These are phyloP conservation scores for Limosa lapponica DNA, from an alignment of 2,797 vertebrate species.

Conservation along the genomic window DNA sequence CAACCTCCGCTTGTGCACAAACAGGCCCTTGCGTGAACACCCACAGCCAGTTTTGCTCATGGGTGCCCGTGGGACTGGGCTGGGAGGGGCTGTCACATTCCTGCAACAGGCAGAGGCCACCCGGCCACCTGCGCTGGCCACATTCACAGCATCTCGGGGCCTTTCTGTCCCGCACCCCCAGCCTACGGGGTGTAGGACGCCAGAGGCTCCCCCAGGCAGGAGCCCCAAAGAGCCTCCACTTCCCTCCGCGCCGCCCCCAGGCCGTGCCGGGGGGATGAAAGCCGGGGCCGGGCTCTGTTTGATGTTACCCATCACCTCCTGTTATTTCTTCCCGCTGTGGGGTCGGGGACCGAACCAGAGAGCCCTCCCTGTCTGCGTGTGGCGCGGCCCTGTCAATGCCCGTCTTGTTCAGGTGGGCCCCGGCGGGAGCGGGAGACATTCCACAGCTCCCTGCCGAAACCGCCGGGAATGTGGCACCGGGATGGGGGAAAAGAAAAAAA, in stretches of 20 bases:
- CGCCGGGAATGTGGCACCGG: constrained; percentile 42
- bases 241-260: background rate
- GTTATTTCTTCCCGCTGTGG: background rate
- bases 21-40: rapidly evolving
- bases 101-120: background rate
- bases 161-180: background rate
- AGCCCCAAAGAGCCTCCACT: background rate
- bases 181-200: rapidly evolving
- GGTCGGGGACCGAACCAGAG: background rate
- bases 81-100: background rate
- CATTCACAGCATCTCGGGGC: background rate
- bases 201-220: background rate
- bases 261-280: background rate
- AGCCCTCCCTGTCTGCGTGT: constrained; percentile 45
- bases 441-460: constrained; percentile 48
- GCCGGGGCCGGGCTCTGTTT: background rate
- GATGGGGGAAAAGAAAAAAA: background rate
- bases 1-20: rapidly evolving
- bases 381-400: constrained; percentile 44
- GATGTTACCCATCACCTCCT: background rate
- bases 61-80: background rate
- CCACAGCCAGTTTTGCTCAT: background rate
- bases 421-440: constrained; percentile 37
- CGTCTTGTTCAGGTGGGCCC: constrained; percentile 48
- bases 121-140: background rate